These are phyloP conservation scores for Micropterix aruncella DNA, from an alignment of 2,888 invertebrate species.

Conservation along the genomic window DNA sequence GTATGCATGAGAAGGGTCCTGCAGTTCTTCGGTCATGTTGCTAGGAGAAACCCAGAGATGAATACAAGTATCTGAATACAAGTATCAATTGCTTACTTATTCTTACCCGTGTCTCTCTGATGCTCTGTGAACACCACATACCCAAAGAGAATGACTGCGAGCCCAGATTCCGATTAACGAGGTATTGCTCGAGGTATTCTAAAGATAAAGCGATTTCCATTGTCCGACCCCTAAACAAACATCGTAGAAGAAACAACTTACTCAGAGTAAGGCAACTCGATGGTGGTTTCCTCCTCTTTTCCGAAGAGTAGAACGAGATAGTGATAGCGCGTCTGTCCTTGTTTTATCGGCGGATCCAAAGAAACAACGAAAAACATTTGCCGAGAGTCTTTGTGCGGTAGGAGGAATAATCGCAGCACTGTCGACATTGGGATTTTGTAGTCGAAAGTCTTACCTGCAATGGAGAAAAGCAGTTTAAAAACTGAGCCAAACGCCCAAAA, in stretches of 20 bases:
- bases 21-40: no score
- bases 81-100: no score
- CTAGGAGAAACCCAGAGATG: no score
- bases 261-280: conserved; percentile 88
- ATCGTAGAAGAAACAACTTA: no score
- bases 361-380: conserved; percentile 98
- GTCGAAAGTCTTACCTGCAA: conserved; percentile 92
- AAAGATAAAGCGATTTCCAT: conserved; percentile 2
- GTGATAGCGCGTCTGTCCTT: conserved; percentile 97
- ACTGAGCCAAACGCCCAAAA: no score
- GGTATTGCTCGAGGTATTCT: not conserved
- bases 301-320: conserved; percentile 89
- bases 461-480: conserved; percentile 87
- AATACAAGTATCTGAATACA: no score
- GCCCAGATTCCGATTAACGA: no score
- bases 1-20: no score
- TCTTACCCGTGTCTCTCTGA: no score
- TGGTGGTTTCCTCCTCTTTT: conserved; percentile 84
- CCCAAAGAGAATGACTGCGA: no score
- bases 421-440: conserved; percentile 99
- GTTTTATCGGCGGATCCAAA: conserved; percentile 97
- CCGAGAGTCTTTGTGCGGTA: conserved; percentile 95
- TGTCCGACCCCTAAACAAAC: no score
- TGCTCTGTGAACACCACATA: no score
- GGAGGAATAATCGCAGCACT: conserved; percentile 81